Conservation (phyloP, 2,113 vertebrate species). For the Centropus unirufus region DNA sequence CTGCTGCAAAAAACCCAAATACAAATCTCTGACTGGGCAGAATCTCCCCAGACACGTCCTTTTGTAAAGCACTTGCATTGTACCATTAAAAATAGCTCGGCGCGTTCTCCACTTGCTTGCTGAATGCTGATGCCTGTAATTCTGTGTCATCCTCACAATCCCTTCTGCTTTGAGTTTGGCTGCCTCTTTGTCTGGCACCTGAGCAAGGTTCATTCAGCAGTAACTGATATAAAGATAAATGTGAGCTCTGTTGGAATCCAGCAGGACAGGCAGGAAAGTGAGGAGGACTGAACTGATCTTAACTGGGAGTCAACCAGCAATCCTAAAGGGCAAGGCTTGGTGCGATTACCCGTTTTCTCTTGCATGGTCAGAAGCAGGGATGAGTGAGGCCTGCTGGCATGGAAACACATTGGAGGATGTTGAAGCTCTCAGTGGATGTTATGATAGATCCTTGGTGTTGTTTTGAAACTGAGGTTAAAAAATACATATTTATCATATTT, state of each 20-base stretch:
- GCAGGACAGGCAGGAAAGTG: background rate
- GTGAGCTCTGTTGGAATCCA: background rate
- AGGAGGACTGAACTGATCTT: background rate
- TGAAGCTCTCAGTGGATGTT: background rate
- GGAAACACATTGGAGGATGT: background rate
- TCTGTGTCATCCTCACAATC: slow-evolving; percentile 46
- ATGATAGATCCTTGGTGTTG: background rate
- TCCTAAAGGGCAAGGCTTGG: background rate
- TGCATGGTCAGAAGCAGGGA: background rate
- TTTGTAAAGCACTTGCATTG: slow-evolving; percentile 58
- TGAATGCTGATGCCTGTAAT: slow-evolving; percentile 52
- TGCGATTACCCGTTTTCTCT: background rate
- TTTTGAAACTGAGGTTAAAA: background rate
- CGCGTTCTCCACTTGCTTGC: background rate
- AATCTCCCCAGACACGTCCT: slow-evolving; percentile 55
- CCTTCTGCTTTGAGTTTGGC: slow-evolving; percentile 34
- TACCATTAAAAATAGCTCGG: slow-evolving; percentile 62
- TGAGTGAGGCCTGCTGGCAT: background rate
- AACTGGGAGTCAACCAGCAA: background rate
- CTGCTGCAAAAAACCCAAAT: slow-evolving; percentile 3
- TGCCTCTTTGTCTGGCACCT: slow-evolving; percentile 66
- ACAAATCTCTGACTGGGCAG: slow-evolving; percentile 64
- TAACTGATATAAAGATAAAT: background rate
- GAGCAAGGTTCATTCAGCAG: slow-evolving; percentile 60
- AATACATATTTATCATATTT: background rate